These are phyloP conservation scores for Lagopus muta DNA, from an alignment of 2,113 vertebrate genomes.

Conservation along the genomic window DNA sequence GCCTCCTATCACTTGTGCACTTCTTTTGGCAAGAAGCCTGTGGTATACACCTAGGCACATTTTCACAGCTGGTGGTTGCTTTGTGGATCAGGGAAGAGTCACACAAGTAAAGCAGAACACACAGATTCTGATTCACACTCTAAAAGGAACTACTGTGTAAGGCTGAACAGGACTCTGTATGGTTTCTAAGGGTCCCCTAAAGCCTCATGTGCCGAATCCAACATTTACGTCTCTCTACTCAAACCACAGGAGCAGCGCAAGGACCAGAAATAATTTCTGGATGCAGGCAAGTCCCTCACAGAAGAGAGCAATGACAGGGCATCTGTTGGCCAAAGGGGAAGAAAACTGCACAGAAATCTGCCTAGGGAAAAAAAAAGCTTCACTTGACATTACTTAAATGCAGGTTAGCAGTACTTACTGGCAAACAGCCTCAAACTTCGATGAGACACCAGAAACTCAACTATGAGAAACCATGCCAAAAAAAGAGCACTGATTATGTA, in stretches of 20 bases:
- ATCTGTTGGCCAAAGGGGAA: background rate
- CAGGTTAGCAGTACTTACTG: background rate
- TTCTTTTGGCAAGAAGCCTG: background rate
- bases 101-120: background rate
- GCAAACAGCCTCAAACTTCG: background rate
- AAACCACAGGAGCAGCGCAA: background rate
- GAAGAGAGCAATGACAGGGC: background rate
- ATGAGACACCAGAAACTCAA: background rate
- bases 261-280: background rate
- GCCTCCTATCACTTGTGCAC: background rate
- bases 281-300: background rate
- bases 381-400: background rate
- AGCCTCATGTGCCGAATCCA: accelerated
- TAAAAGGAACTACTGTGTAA: background rate
- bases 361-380: background rate
- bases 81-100: background rate
- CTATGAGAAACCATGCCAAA: background rate
- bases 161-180: background rate
- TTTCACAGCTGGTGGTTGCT: background rate
- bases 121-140: background rate
- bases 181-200: background rate
- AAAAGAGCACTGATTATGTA: background rate
- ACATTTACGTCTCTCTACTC: background rate
- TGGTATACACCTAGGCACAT: accelerated
- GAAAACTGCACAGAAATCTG: background rate